Evolutionary conservation across 1,140 invertebrate genomes (phyloP), one percentile per base, ranked within the genome.

Genomic region (Sitophilus oryzae): DNA sequence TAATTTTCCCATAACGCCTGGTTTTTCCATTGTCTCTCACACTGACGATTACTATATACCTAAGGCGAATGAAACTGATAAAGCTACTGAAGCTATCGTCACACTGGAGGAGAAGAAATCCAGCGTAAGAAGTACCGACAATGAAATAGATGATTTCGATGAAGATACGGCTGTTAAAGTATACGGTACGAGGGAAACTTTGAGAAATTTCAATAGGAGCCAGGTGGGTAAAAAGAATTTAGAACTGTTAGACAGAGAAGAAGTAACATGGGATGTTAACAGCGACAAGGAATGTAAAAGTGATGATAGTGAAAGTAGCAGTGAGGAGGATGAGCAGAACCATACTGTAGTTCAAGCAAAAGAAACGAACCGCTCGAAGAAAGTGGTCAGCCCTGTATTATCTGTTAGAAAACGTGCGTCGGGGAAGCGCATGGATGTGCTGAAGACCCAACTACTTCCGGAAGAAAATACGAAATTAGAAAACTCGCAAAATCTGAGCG

Each of bases 11-110:
- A 38, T 69, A 8, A 71, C 70, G 3, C 70, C 70, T 2, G 59
- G 51, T 50, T 57, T 68, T 35, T 19, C 59, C 15, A 20, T 64
- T 16, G 63, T 63, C 1, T 67, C 67, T 54, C 65, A 69, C 3
- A 68, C 63, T 9, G 60, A 58, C 2, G 63, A 62, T 0, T 71
- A 71, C 53, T 71, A 68, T 49, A 65, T 66, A 42, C 64, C 67
- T 11, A 68, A 66, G 0, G 69, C 69, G 53, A 61, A 52, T 8
- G 69, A 69, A 59, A 64, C 63, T 22, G 68, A 66, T 55, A 66
- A 69, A 58, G 66, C 62, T 0, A 44, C 69, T 6, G 66, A 70
- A 41, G 59, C 49, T n/a, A 38, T 38, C 10, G 35, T 61, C 11
- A 23, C 60, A 10, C 59, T 61, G 8, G 59, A 69, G 18, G 69